Evolutionary conservation across 2,797 vertebrate genomes (phyloP), one percentile per base, ranked within the genome.

Genomic region (Astyanax mexicanus): DNA sequence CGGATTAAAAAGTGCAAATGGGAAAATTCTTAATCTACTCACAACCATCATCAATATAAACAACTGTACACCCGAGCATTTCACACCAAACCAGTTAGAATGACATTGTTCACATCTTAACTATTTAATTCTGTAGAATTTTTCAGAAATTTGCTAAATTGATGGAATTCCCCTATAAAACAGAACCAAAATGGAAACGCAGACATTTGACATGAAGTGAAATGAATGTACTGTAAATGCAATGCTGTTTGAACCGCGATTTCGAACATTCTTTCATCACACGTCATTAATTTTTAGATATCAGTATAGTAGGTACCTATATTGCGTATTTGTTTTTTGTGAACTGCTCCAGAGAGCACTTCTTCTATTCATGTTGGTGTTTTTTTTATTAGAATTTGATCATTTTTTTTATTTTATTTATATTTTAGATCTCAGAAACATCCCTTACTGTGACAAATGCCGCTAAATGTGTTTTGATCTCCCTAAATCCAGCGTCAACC

Each of bases 161-260:
- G n/a, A 5, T 32, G 29, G 29, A 32, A 32, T 32, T 32, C 29
- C 29, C 5, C 29, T 32, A 32, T 32, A 32, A 32, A 29, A 32
- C 29, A 5, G 29, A 32, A 3, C 25, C 40, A 67, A 67, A 57
- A 57, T 6, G 40, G 17, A 72, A 40, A 49, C 25, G 9, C 32
- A 51, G 67, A 72, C 35, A 42, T 67, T 51, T 72, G 66, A 60
- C 37, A 52, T 52, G 38, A 40, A 67, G 61, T 67, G 32, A 66
- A 66, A 69, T 55, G 70, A 79, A 79, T 69, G 77, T 74, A 74
- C n/a, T 61, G 70, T 51, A 51, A 55, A 79, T 61, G 70, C 71
- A 61, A 70, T 68, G 64, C 25, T 73, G 45, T 68, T 37, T 45
- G 55, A 68, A 57, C 25, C 37, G 19, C 29, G 23, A 13, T 78